Percentiles rank a stretch among this genome's conserved stretches.
phyloP scores from a whole-genome alignment of 2,888 invertebrate genomes.

The Melangyna quadrimaculata region DNA sequence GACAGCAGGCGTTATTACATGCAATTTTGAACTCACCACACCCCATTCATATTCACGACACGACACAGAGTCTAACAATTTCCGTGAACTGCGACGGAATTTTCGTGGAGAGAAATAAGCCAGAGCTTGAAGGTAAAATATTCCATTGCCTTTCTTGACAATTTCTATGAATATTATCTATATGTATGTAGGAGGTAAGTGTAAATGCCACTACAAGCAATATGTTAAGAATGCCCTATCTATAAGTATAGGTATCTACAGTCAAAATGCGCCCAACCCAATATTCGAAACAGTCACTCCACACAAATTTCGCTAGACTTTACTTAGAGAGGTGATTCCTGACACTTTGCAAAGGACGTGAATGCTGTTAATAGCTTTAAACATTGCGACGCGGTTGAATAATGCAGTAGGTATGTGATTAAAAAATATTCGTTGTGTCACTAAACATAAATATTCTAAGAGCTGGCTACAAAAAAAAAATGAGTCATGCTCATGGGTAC shows the following conservation, averaged over 20 bases:
- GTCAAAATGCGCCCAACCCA: neutral
- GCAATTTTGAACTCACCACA: slow-evolving; percentile 30
- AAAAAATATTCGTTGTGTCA: too few species aligned
- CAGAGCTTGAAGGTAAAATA: slow-evolving; percentile 2
- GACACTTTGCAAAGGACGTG: slow-evolving; percentile 35
- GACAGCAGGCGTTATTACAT: slow-evolving; percentile 51
- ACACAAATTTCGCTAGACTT: neutral
- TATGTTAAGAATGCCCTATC: slow-evolving; percentile 55
- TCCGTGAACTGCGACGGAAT: neutral
- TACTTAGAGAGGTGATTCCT: neutral
- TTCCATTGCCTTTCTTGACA: slow-evolving; percentile 40
- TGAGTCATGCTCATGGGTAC: too few species aligned
- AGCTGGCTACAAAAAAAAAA: too few species aligned
- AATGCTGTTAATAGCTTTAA: slow-evolving; percentile 50
- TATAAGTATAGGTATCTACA: too few species aligned
- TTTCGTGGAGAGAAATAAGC: neutral
- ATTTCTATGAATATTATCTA: slow-evolving; percentile 41
- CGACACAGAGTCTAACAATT: neutral
- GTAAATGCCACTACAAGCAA: slow-evolving; percentile 54
- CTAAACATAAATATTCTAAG: too few species aligned
- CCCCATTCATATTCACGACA: neutral
- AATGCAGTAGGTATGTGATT: too few species aligned
- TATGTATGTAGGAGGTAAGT: slow-evolving; percentile 20
- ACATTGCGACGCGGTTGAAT: slow-evolving; percentile 20
- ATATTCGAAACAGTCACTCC: slow-evolving; percentile 7